Evolutionary conservation across 2,888 invertebrate species (phyloP), one percentile per base, ranked within the genome.

Genomic region (Drosophila imparisetae): DNA sequence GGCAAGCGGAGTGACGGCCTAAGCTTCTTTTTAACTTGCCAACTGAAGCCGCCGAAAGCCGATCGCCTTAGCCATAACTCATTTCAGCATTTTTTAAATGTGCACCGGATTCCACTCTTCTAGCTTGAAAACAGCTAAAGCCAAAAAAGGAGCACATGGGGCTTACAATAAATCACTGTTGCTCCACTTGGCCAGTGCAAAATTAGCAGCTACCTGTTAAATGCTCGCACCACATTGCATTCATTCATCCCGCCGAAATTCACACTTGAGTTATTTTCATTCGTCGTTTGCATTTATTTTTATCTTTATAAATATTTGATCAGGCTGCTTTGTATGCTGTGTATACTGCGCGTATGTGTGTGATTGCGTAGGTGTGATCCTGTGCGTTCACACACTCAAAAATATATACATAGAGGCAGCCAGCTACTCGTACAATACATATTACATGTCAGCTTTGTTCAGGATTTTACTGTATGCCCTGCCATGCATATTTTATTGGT

Each of bases 371-470:
- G 29, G 54, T 61, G 64, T 40, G 62, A 45, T 67, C 53, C 42
- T 30, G 57, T 53, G 52, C 40, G 21, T 80, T 55, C 61, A 61
- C 71, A 72, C 71, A 38, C 52, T 45, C 67, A 50, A 58, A 73
- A 57, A 45, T 53, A 38, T 40, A 42, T 53, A 38, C 36, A 42
- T 21, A 45, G 30, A 18, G 13, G 15, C 13, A 50, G 11, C 15
- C n/a, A 53, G 34, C n/a, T 11, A 38, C 21, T 32, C 57, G 57
- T 40, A 69, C 60, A 66, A 72, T 68, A 62, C 66, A 70, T 71
- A 74, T 75, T 73, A 78, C 66, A 71, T 80, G 81, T 81, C 82
- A 81, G 82, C 76, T 83, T 83, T 83, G 74, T 57, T 57, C 45
- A 65, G 66, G 80, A 81, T 80, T 82, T 74, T 48, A 36, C 48